These are phyloP conservation scores for Suricata suricatta DNA, from an alignment of 2,113 vertebrate genomes.

Conservation along the genomic window DNA sequence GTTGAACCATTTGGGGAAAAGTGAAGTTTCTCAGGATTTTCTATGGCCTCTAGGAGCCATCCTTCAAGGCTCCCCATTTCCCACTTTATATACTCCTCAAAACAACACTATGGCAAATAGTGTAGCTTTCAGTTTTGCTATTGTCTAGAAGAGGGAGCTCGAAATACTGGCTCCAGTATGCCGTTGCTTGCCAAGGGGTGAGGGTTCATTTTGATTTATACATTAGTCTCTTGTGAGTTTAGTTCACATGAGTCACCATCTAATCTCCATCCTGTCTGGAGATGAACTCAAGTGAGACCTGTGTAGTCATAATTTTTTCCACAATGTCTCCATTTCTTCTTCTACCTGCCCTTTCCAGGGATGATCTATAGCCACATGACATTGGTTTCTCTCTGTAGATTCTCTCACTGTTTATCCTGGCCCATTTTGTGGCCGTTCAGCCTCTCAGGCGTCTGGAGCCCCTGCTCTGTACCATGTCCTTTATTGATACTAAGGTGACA, in stretches of 20 bases:
- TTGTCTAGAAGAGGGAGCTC: background rate
- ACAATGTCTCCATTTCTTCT: background rate
- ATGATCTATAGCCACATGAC: accelerated
- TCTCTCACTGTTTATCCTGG: background rate
- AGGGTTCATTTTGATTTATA: background rate
- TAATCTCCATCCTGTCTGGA: background rate
- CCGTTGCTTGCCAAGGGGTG: background rate
- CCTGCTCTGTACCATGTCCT: background rate
- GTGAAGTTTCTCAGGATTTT: background rate
- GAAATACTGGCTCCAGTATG: background rate
- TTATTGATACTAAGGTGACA: background rate
- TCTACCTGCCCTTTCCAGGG: background rate
- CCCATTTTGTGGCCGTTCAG: background rate
- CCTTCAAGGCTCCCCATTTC: background rate
- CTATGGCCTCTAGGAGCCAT: accelerated
- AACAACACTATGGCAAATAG: too few species aligned
- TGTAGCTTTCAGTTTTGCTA: background rate
- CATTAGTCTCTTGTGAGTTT: background rate
- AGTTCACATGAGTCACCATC: background rate
- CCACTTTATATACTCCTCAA: background rate
- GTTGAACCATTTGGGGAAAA: background rate
- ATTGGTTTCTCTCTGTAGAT: background rate
- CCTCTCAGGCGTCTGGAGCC: background rate
- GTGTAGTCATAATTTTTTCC: background rate
- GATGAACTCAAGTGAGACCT: background rate